Base-by-base conservation (phyloP, 2,888 invertebrate genomes). In the Lithophane leautieri region DNA sequence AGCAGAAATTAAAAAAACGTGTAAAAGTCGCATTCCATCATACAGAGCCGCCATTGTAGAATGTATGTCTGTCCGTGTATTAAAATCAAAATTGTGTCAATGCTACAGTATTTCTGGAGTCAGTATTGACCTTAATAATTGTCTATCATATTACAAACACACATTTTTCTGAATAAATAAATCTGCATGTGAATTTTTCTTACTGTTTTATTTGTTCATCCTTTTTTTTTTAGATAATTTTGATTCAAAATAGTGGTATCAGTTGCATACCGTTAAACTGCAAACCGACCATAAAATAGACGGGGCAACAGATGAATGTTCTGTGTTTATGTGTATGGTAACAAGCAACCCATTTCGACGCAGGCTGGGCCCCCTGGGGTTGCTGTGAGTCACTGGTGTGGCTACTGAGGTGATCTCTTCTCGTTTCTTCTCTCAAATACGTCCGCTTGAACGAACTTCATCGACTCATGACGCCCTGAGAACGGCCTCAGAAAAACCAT, bases 131-230 rank as follows among this genome's bases (percentile, higher is more conserved):
- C 12, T 28, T 14, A 22, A 44, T 34, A 19, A 73, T 22, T 40
- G 22, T 60, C 34, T 40, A 34, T 14, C 14, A 54, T 44, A n/a
- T 25, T n/a, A n/a, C 28, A 61, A 70, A 19, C 28, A 40, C 34
- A 40, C 1, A 25, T 73, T 40, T 69, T 40, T 28, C n/a, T 73
- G 12, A 61, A 73, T 61, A 54, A 70, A 71, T 44, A 34, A 14
- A 74, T 74, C 62, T 63, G 22, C 16, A 62, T 74, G 62, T 63
- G 16, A n/a, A 22, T 47, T 2, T 22, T 16, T 34, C 22, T 25
- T 69, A 28, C 25, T 44, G 16, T 71, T n/a, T 70, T 61, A 3
- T 42, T 70, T 61, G 1, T 22, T 22, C 11, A 28, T 60, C 34
- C 34, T 14, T 34, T 58, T 52, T 58, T 52, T 9, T 9, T 22